These are phyloP conservation scores for Manacus vitellinus DNA, from an alignment of 2,113 vertebrate genomes.

Conservation along the genomic window DNA sequence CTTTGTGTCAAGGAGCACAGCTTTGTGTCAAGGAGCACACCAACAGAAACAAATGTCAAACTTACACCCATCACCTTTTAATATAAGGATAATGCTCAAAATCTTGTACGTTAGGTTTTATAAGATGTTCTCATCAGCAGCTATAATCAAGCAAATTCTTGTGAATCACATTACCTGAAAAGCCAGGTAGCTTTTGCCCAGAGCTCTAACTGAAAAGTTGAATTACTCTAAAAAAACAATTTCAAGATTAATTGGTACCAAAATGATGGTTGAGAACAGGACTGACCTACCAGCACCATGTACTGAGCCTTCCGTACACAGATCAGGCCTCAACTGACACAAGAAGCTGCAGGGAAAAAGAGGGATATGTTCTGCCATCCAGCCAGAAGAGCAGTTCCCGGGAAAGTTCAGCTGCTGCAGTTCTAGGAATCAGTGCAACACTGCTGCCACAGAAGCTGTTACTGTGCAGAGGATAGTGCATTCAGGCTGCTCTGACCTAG, in stretches of 20 bases:
- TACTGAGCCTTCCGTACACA: not conserved
- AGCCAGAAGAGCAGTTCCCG: not conserved
- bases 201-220: not conserved
- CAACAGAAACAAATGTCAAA: conserved; percentile 23
- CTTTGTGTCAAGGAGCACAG: conserved; percentile 63
- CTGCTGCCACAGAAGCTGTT: not conserved
- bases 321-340: not conserved
- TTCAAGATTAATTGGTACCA: not conserved
- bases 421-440: not conserved
- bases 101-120: not conserved
- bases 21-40: conserved; percentile 61
- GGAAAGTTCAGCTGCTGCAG: not conserved
- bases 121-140: not conserved
- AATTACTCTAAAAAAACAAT: not conserved
- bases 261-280: not conserved
- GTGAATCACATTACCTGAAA: not conserved
- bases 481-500: not conserved
- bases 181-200: not conserved
- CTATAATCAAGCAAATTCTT: not conserved
- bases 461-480: not conserved
- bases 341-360: not conserved
- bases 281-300: not conserved
- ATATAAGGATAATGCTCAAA: not conserved
- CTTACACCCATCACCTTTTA: conserved; percentile 50
- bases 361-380: not conserved